Conservation (phyloP, 2,888 invertebrate genomes). For the Lasioglossum malachurum region DNA sequence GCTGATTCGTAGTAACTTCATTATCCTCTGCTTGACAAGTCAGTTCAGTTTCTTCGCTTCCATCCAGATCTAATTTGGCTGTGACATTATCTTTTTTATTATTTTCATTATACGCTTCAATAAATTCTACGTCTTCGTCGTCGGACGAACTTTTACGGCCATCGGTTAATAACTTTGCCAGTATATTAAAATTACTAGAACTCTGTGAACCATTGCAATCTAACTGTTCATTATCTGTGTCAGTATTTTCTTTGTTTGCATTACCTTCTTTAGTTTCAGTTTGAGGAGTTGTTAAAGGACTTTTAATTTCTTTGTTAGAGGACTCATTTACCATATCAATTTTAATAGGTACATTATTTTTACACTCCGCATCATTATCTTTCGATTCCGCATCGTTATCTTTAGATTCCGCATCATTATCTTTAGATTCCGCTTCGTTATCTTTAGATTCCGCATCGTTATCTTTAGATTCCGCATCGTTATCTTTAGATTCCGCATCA, state of each 20-base stretch:
- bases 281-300: constrained; percentile 2
- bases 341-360: neutral
- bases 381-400: constrained; percentile 17
- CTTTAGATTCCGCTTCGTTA: neutral
- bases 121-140: constrained; percentile 11
- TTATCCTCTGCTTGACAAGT: neutral
- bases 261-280: constrained; percentile 22
- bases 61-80: neutral
- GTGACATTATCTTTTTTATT: constrained; percentile 28
- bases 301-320: neutral
- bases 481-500: constrained; percentile 19
- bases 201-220: constrained; percentile 3
- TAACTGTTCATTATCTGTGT: constrained; percentile 3
- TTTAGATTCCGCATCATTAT: neutral
- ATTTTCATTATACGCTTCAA: constrained; percentile 26
- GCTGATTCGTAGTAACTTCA: neutral
- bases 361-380: constrained; percentile 20
- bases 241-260: constrained; percentile 7
- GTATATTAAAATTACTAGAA: constrained; percentile 23
- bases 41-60: neutral
- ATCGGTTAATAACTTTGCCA: constrained; percentile 40
- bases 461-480: neutral
- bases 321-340: constrained; percentile 10
- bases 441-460: constrained; percentile 22
- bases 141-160: neutral